Base-by-base conservation (phyloP, 1,140 invertebrate species). In the Probaryconus sp. region DNA sequence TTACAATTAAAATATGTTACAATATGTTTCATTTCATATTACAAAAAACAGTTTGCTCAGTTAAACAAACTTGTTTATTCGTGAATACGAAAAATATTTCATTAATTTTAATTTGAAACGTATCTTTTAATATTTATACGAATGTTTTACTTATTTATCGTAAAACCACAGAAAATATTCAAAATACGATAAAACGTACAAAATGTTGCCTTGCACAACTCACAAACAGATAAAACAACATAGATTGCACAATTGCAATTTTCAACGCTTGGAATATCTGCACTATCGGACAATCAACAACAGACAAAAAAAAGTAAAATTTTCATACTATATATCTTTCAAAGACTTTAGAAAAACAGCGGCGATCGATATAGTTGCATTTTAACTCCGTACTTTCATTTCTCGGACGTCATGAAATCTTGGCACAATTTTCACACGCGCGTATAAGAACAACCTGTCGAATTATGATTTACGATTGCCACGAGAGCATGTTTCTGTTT, bases 381-480 rank as follows among this genome's bases (percentile, higher is more conserved):
- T 60, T 38, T 38, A 13, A 13, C 26, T 63, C 50, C 20, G 50
- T 50, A 35, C 35, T 43, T 18, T 24, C 17, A 11, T 51, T 43
- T 30, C n/a, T 64, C 13, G 60, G 37, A 53, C 47, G 37, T 53
- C 60, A 28, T 20, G 28, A 64, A 51, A 53, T 64, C 48, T 48
- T 43, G 47, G 45, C 48, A 45, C 37, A 35, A 64, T 64, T 51
- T 64, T 53, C 30, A 31, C 47, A 18, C 26, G 24, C 13, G 26
- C 35, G 20, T 43, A 53, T 51, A 61, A 48, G 33, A 61, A 40
- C 31, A 40, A 50, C 56, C 43, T 50, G 43, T 47, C 43, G 24
- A 40, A 40, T 50, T 40, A 50, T 61, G 33, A 58, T 45, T 35
- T 58, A 45, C 20, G 21, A 21, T 17, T 21, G 26, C 10, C n/a